Conservation (phyloP, 2,797 vertebrate species). For the Petrocephalus sullivani region DNA sequence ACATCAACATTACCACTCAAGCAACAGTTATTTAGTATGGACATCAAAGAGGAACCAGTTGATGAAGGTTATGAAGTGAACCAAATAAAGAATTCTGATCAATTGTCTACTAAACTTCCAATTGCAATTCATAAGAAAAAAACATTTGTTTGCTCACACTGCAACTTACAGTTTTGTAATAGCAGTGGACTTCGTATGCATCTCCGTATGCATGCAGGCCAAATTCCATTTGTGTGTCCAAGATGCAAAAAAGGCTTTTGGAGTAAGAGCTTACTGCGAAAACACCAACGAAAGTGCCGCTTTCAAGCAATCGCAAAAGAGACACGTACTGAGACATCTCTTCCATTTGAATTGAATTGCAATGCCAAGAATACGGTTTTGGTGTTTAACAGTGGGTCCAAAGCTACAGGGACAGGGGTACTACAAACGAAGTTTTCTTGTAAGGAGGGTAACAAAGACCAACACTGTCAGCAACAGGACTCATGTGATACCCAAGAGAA, state of each 20-base stretch:
- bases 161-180: slow-evolving; percentile 50
- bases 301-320: slow-evolving; percentile 19
- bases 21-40: slow-evolving; percentile 50
- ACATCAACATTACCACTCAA: slow-evolving; percentile 45
- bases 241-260: slow-evolving; percentile 60
- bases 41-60: slow-evolving; percentile 56
- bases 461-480: slow-evolving; percentile 11
- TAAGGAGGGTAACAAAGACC: slow-evolving; percentile 46
- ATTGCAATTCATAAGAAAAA: slow-evolving; percentile 24
- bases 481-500: slow-evolving; percentile 24
- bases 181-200: slow-evolving; percentile 55
- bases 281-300: slow-evolving; percentile 61
- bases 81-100: slow-evolving; percentile 20
- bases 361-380: slow-evolving; percentile 47
- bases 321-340: background rate
- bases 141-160: slow-evolving; percentile 48
- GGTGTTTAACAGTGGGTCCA: slow-evolving; percentile 48
- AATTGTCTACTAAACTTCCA: slow-evolving; percentile 28
- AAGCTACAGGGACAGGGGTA: slow-evolving; percentile 49
- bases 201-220: slow-evolving; percentile 47
- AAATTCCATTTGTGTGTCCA: slow-evolving; percentile 48
- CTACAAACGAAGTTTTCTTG: slow-evolving; percentile 56
- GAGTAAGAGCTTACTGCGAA: slow-evolving; percentile 54
- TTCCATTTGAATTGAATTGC: slow-evolving; percentile 51
- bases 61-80: slow-evolving; percentile 42